Evolutionary conservation across 2,888 invertebrate species (phyloP).

Genomic region (Synergus japonicus): DNA sequence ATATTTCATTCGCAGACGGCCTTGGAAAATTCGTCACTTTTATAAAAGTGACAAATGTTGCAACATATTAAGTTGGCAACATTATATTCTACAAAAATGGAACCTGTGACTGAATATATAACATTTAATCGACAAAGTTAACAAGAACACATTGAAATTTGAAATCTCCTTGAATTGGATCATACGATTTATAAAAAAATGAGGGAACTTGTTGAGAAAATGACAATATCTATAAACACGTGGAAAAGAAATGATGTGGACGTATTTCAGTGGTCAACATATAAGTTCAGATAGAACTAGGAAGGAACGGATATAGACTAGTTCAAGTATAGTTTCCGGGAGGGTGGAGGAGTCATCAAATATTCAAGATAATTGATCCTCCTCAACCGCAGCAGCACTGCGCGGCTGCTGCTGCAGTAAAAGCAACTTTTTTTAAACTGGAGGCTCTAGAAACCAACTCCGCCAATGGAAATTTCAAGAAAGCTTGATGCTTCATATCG

Average conservation of each 20-base stretch:
- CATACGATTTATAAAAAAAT: not conserved
- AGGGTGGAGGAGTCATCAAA: slow-evolving; percentile 37
- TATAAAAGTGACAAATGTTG: too few species aligned
- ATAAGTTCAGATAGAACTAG: slow-evolving; percentile 57
- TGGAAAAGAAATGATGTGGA: slow-evolving; percentile 67
- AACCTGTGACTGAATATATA: not conserved
- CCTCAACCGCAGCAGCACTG: slow-evolving; percentile 46
- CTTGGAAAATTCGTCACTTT: too few species aligned
- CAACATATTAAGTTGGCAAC: too few species aligned
- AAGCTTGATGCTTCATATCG: not conserved
- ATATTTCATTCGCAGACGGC: too few species aligned
- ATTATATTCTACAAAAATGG: not conserved
- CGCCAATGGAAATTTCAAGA: not conserved
- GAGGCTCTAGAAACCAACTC: not conserved
- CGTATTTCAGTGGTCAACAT: slow-evolving; percentile 66
- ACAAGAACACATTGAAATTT: not conserved
- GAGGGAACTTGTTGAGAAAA: not conserved
- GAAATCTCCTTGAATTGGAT: not conserved
- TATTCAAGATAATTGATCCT: slow-evolving; percentile 42
- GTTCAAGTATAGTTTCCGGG: slow-evolving; percentile 60
- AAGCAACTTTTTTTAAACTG: slow-evolving; percentile 6
- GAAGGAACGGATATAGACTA: slow-evolving; percentile 64
- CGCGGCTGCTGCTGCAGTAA: slow-evolving; percentile 34
- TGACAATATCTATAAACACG: slow-evolving; percentile 22
- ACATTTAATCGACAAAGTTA: not conserved